phyloP scores from a whole-genome alignment of 2,888 invertebrate species.

The Orthosia gothica region DNA sequence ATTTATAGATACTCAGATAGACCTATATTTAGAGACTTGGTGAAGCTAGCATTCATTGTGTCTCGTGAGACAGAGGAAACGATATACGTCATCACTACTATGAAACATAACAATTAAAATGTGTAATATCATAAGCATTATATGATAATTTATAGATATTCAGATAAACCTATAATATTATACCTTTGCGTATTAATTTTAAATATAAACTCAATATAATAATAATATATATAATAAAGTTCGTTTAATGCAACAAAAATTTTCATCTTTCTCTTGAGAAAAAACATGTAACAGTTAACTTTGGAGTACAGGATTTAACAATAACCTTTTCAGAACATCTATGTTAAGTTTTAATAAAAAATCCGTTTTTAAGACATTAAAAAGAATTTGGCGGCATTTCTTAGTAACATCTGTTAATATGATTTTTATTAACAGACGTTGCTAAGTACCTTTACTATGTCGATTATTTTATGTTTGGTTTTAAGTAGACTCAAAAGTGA shows the following conservation, averaged over 20 bases:
- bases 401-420: background rate
- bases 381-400: no score
- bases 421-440: background rate
- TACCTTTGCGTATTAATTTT: conserved; percentile 55
- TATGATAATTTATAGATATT: conserved; percentile 57
- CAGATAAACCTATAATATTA: conserved; percentile 17
- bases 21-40: no score
- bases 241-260: background rate
- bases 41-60: background rate
- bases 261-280: background rate
- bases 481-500: background rate
- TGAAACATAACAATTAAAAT: conserved; percentile 46
- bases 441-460: background rate
- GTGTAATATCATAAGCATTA: conserved; percentile 45
- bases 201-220: conserved; percentile 6
- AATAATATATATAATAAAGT: no score
- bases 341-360: background rate
- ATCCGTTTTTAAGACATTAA: no score
- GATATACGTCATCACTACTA: conserved; percentile 12
- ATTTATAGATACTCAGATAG: conserved; percentile 39
- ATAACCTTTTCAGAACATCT: background rate
- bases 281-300: background rate
- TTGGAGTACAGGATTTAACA: background rate
- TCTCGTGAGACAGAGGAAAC: conserved; percentile 18
- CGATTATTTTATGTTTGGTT: background rate